Conservation (phyloP, 2,888 invertebrate genomes). For the Philereme vetulata region DNA sequence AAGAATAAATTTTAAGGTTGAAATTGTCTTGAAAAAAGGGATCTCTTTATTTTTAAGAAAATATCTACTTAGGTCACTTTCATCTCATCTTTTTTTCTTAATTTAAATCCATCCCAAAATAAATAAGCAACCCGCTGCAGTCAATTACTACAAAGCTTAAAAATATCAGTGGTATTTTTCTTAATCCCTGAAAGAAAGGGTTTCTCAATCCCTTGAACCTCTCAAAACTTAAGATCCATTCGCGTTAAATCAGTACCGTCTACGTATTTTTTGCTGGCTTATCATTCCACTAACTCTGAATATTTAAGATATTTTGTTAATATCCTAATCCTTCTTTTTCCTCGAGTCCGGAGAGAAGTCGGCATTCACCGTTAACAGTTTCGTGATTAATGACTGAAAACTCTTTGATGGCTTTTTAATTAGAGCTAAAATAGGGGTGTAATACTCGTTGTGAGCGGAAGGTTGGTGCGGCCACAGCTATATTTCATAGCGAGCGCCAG, state of each 20-base stretch:
- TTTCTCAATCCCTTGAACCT: conserved; percentile 75
- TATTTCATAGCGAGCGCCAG: conserved; percentile 76
- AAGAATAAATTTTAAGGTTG: too few relatives aligned
- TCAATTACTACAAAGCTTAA: conserved; percentile 77
- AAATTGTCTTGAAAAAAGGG: too few relatives aligned
- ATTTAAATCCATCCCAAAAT: conserved; percentile 12
- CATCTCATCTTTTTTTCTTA: conserved; percentile 5
- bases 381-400: conserved; percentile 84
- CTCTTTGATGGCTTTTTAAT: conserved; percentile 85
- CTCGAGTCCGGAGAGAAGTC: conserved; percentile 66
- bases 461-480: conserved; percentile 74
- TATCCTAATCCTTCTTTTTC: conserved; percentile 78
- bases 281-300: conserved; percentile 76
- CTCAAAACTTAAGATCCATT: conserved; percentile 74
- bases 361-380: conserved; percentile 82
- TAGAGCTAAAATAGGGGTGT: conserved; percentile 83
- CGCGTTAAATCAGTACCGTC: conserved; percentile 66
- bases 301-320: conserved; percentile 80
- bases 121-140: conserved; percentile 60
- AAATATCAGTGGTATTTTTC: conserved; percentile 73
- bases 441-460: conserved; percentile 67
- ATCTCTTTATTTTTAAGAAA: too few relatives aligned
- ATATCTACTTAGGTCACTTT: background rate
- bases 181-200: conserved; percentile 68
- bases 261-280: conserved; percentile 68